Base-by-base conservation (phyloP, 2,888 invertebrate species). In the Andrena bucephala region DNA sequence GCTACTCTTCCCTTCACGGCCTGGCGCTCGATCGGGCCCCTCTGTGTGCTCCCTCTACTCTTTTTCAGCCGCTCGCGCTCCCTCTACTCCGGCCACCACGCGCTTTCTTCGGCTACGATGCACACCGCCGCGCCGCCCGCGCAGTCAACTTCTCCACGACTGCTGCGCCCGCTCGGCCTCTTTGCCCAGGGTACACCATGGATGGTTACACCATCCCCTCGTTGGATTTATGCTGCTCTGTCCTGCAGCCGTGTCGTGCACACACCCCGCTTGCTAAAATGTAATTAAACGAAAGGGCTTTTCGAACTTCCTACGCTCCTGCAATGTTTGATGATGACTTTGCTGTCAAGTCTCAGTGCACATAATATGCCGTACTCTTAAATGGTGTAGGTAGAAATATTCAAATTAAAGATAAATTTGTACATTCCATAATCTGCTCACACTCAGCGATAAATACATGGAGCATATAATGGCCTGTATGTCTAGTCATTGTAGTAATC, bases 21-120 rank as follows among this genome's bases (percentile, higher is more conserved):
- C 83, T 77, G 84, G 86, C 84, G 83, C 85, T 87, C 87, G 85
- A 74, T 87, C 71, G 85, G 84, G 81, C 83, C 84, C 85, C 79
- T 50, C 74, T 73, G 77, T 62, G 52, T 50, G 77, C 83, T 83
- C 81, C 73, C 77, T 68, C 84, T 79, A 79, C 86, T 82, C 72
- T 87, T 70, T 67, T 67, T 77, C 76, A 77, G 67, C 74, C 74
- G 50, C 69, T 77, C 73, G 65, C 57, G 50, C 54, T 83, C 27
- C 60, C 80, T 62, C 72, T 67, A 75, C 77, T 78, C 62, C 36
- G 74, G 20, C 59, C 70, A 84, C 84, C 75, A 71, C 79, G 79
- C 84, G 76, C 74, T 85, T 84, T 86, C 81, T 67, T 73, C 76
- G 73, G 52, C 66, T 13, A n/a, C 70, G 80, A 59, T 65, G 66